Evolutionary conservation across 2,113 vertebrate genomes (phyloP).

Genomic region (Sphyrna mokarran): DNA sequence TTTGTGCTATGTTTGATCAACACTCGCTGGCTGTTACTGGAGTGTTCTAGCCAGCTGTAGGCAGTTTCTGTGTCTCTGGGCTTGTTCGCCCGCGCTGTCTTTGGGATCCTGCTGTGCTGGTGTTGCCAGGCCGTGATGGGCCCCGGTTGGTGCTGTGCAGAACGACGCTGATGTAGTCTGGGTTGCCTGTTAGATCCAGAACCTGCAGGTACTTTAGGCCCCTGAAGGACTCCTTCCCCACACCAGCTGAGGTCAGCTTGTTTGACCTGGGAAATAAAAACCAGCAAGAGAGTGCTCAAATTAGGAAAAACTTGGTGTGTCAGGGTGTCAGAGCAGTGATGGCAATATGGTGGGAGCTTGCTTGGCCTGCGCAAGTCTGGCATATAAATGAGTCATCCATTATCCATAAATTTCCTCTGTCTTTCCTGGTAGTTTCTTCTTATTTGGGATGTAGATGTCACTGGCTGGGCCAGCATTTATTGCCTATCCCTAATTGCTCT

Average conservation of each 20-base stretch:
- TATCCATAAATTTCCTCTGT: no score
- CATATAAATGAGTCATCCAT: no score
- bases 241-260: conserved; percentile 46
- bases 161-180: conserved; percentile 43
- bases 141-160: background rate
- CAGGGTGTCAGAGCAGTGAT: no score
- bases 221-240: conserved; percentile 42
- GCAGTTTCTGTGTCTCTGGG: background rate
- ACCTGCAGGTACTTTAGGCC: conserved; percentile 45
- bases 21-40: background rate
- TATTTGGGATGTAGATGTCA: background rate
- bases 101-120: background rate
- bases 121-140: background rate
- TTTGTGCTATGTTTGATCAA: background rate
- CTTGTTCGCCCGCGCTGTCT: background rate
- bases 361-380: background rate
- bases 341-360: background rate
- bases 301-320: background rate
- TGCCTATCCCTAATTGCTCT: no score
- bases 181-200: conserved; percentile 48
- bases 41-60: background rate
- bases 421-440: background rate
- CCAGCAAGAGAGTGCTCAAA: background rate
- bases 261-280: conserved; percentile 43
- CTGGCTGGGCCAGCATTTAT: no score